A percentile compares a stretch with the other conserved stretches of the same genome.
These are phyloP conservation scores for Gymnorhina tibicen DNA, from an alignment of 2,113 vertebrate species.

Conservation along the genomic window DNA sequence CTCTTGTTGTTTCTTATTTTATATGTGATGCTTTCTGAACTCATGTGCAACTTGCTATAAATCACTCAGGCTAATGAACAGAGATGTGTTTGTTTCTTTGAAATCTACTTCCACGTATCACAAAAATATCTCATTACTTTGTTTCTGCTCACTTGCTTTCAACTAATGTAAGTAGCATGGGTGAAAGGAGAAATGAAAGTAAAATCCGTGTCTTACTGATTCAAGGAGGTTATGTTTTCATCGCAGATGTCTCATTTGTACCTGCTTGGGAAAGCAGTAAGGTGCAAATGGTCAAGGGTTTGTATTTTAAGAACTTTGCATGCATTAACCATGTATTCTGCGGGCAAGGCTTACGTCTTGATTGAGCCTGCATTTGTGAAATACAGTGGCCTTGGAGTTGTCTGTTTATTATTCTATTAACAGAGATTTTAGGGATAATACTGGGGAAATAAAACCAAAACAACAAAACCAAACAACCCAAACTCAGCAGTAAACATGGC, in stretches of 20 bases:
- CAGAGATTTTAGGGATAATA: background rate
- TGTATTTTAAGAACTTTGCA: background rate
- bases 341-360: background rate
- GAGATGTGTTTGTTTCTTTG: background rate
- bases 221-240: background rate
- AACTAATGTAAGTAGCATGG: fast-evolving
- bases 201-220: background rate
- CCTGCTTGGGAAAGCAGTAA: background rate
- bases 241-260: background rate
- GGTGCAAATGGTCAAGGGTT: background rate
- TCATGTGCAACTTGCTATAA: background rate
- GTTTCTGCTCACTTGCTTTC: background rate
- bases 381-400: background rate
- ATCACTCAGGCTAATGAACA: background rate
- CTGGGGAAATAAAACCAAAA: background rate
- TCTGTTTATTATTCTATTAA: background rate
- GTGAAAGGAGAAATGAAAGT: background rate
- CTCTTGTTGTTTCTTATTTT: background rate
- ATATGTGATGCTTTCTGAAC: background rate
- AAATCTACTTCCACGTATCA: background rate
- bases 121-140: background rate
- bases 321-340: background rate
- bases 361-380: background rate
- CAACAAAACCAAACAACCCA: background rate
- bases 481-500: background rate